phyloP scores from a whole-genome alignment of 2,888 invertebrate species.

The Temnothorax ravouxi region DNA sequence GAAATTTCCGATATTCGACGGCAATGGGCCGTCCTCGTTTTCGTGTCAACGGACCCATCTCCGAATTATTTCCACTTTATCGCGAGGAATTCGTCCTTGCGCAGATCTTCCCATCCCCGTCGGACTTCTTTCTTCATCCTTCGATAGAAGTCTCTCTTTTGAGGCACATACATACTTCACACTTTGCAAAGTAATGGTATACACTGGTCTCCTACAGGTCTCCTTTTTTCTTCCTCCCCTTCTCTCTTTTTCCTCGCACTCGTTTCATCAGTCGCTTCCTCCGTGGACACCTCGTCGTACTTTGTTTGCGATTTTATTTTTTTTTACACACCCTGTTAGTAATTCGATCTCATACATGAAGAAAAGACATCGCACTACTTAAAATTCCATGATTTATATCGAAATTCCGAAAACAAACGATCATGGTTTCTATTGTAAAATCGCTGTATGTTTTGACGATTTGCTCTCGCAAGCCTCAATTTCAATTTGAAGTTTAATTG shows the following conservation, averaged over 20 bases:
- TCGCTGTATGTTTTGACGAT: neutral
- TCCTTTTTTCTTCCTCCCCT: neutral
- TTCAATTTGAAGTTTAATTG: neutral
- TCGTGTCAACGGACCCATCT: constrained; percentile 11
- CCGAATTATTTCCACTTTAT: constrained; percentile 35
- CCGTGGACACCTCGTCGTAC: neutral
- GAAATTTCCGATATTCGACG: constrained; percentile 29
- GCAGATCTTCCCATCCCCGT: neutral
- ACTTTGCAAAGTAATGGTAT: constrained; percentile 38
- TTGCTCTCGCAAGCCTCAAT: neutral
- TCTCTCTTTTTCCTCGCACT: neutral
- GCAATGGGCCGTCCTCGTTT: neutral
- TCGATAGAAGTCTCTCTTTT: neutral
- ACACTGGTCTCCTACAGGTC: constrained; percentile 28
- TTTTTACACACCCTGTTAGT: constrained; percentile 48
- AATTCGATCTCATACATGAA: constrained; percentile 60
- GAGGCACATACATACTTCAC: constrained; percentile 39
- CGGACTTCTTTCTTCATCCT: constrained; percentile 37
- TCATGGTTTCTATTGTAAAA: constrained; percentile 13
- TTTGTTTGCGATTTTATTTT: constrained; percentile 21
- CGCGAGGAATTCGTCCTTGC: constrained; percentile 13
- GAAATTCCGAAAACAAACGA: constrained; percentile 19
- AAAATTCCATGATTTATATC: constrained; percentile 35
- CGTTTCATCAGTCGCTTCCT: constrained; percentile 27
- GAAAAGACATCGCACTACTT: constrained; percentile 1